A percentile compares a stretch with the other conserved stretches of the same genome.
Evolutionary conservation across 1,140 invertebrate genomes (phyloP).

Genomic region (Halesus radiatus): DNA sequence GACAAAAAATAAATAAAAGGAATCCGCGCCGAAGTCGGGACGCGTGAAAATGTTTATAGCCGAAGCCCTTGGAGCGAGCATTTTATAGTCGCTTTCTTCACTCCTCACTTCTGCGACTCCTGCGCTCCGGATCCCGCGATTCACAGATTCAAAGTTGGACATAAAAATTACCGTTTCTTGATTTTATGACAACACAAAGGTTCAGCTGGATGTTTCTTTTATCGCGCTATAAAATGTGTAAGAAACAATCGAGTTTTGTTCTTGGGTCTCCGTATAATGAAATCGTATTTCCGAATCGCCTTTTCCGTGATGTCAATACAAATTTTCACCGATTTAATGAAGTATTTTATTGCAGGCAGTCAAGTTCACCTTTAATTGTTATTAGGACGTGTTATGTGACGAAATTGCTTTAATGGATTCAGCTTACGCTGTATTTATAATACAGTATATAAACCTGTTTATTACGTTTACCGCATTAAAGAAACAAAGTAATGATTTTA

Average conservation of each 20-base stretch:
- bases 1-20: constrained; percentile 47
- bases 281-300: constrained; percentile 5
- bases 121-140: constrained; percentile 34
- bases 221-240: constrained; percentile 33
- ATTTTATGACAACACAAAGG: constrained; percentile 52
- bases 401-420: too few relatives aligned
- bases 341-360: too few relatives aligned
- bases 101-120: background rate
- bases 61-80: constrained; percentile 41
- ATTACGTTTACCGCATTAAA: too few relatives aligned
- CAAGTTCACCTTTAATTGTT: too few relatives aligned
- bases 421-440: too few relatives aligned
- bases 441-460: too few relatives aligned
- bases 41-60: constrained; percentile 55
- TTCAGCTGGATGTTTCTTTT: constrained; percentile 24
- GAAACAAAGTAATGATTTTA: too few relatives aligned
- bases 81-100: constrained; percentile 44
- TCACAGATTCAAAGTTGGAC: constrained; percentile 47
- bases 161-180: constrained; percentile 54
- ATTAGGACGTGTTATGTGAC: too few relatives aligned
- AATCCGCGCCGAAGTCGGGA: constrained; percentile 34
- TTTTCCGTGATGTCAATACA: background rate
- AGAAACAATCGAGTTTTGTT: constrained; percentile 17
- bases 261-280: constrained; percentile 8
- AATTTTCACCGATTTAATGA: background rate